Base-by-base conservation (phyloP, 2,888 invertebrate species). In the Raillietiella orientalis region DNA sequence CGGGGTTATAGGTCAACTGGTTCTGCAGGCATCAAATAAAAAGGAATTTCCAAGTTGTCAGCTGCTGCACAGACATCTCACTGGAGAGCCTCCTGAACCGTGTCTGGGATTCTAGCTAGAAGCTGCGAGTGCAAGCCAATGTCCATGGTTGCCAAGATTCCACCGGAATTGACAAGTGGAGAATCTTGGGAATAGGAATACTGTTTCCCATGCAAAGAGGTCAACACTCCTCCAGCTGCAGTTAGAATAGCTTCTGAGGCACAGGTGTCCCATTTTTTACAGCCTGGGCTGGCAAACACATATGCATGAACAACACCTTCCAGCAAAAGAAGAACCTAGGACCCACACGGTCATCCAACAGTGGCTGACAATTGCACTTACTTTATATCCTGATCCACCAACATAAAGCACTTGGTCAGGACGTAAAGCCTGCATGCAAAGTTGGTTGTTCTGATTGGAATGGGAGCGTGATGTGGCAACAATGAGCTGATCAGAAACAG, bases 191-290 rank as follows among this genome's bases (percentile, higher is more conserved):
- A 39, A 35, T 59, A 59, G n/a, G 40, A 38, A 27, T 55, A 44
- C 2, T 33, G 33, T 20, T 46, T 41, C 8, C 59, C 59, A 27
- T 49, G 56, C 28, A 90, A 61, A 46, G 93, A 84, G 0, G 93
- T 90, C 28, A 96, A 51, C 26, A 51, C 57, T 2, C 96, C 96
- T 3, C 90, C 90, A 4, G 66, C 56, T 0, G 84, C 72, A 20
- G 57, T 55, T 3, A 99, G 52, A 3, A 99, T 58, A 0, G 87
- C 93, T 50, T 99, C 93, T 0, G 93, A 87, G 2, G 82, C 93
- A 46, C 93, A 93, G 0, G 93, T 96, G 46, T 96, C 96, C 96
- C 96, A 99, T 44, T 84, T 79, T 47, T 96, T 96, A 42, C 77
- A 82, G 1, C 93, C 93, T 13, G 62, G 55, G 39, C 79, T 84